Base-by-base conservation (phyloP, 2,113 vertebrate species). In the Ovis aries region DNA sequence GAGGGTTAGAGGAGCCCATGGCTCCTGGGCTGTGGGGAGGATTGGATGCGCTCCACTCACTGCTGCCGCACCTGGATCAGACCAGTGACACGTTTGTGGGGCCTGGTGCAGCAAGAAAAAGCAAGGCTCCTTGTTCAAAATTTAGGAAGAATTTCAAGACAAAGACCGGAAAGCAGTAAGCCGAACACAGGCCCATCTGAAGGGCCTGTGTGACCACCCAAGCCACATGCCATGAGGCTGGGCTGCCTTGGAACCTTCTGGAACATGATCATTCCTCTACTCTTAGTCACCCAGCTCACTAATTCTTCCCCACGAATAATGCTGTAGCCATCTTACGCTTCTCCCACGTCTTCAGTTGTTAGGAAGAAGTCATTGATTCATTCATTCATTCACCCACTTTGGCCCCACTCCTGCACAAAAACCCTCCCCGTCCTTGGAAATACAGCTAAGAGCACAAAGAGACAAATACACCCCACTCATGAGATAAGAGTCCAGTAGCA, bases 321-420 rank as follows among this genome's bases (percentile, higher is more conserved):
- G n/a, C 25, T 3, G 15, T 4, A 2, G 53, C 43, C 16, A 4
- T 48, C 31, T 82, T 45, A n/a, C 0, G 3, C 17, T 33, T 29
- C 25, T 7, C 15, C 85, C 23, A 9, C 1, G 2, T 89, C 67
- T 62, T 62, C 53, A 27, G 0, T 11, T 3, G 1, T 52, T 7
- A 53, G 85, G 50, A 53, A 27, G 59, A 48, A 36, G 77, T 40
- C 16, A 0, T 23, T 16, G 36, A 10, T 29, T 33, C 11, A 2
- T 27, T n/a, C 59, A 15, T 29, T 21, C 15, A 3, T 13, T 23
- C 43, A 9, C 31, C 3, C 23, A 0, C 19, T 67, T 36, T 0
- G 40, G 40, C 40, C 36, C 40, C 5, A 2, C 48, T 64, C 10
- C 19, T 13, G 2, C 40, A 14, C 57, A 7, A 57, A 21, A 36